Conservation (phyloP, 2,113 vertebrate species). For the Glaucidium brasilianum region DNA sequence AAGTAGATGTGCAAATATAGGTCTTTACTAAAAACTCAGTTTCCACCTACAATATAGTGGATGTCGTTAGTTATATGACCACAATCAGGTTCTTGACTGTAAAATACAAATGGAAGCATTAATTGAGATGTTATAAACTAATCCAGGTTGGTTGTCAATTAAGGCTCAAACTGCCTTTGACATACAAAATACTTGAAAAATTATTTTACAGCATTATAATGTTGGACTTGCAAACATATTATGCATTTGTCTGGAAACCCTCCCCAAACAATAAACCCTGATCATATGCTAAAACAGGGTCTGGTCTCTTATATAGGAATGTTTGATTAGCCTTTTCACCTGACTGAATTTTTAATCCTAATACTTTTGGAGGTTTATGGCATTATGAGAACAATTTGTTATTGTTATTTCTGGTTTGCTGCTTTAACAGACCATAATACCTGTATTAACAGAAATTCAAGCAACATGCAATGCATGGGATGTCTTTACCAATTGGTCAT, state of each 20-base stretch:
- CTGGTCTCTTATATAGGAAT: conserved; percentile 28
- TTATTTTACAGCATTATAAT: background rate
- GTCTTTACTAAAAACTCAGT: background rate
- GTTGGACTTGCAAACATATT: background rate
- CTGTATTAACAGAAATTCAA: background rate
- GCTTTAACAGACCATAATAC: background rate
- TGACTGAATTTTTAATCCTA: conserved; percentile 65
- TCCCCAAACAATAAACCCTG: background rate
- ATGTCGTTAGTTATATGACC: background rate
- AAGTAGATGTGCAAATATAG: background rate
- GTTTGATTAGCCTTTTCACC: conserved; percentile 53
- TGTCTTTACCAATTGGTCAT: background rate
- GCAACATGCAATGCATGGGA: background rate
- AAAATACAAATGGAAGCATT: background rate
- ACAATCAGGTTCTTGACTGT: background rate
- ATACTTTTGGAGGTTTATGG: conserved; percentile 54
- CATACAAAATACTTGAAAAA: background rate
- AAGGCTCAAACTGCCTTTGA: background rate
- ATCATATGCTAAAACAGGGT: background rate
- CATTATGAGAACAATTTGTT: conserved; percentile 63
- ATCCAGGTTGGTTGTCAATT: background rate
- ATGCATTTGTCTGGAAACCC: background rate
- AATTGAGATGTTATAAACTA: background rate
- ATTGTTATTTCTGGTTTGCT: conserved; percentile 40
- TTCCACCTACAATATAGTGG: background rate